phyloP scores from a whole-genome alignment of 2,797 vertebrate species.

The Sebastes jordani region DNA sequence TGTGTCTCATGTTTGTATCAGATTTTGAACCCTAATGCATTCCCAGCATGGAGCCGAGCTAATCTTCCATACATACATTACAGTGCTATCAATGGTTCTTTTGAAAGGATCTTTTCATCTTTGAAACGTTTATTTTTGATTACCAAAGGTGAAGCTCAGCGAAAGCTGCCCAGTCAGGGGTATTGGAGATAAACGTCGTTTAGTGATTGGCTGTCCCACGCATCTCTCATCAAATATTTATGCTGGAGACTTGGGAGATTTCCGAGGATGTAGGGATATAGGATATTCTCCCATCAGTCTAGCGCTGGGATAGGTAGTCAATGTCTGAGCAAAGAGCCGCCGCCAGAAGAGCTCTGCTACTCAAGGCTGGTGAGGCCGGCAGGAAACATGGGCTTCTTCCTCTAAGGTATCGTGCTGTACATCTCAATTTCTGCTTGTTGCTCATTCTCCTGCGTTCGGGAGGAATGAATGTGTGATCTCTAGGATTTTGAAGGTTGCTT shows the following conservation, averaged over 20 bases:
- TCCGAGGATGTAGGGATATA: constrained; percentile 57
- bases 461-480: not conserved
- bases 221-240: constrained; percentile 88
- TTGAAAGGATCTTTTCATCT: constrained; percentile 42
- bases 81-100: constrained; percentile 22
- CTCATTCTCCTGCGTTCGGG: not conserved
- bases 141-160: constrained; percentile 31
- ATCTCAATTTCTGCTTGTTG: constrained; percentile 34
- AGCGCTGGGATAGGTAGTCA: constrained; percentile 49
- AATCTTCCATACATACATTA: constrained; percentile 36
- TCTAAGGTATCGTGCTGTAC: constrained; percentile 37
- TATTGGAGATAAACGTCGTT: constrained; percentile 84
- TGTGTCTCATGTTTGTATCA: not conserved
- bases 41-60: constrained; percentile 19
- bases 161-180: constrained; percentile 71
- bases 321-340: constrained; percentile 32
- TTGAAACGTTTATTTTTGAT: constrained; percentile 65
- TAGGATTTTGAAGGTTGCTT: not conserved
- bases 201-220: constrained; percentile 75
- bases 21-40: constrained; percentile 13
- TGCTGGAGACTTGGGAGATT: constrained; percentile 77
- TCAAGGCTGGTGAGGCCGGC: constrained; percentile 3
- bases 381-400: constrained; percentile 34
- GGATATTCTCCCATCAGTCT: constrained; percentile 74
- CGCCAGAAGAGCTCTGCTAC: constrained; percentile 21